Base-by-base conservation (phyloP, 37 sponge, comb jelly and placozoan genomes). In the Geodia barretti region DNA sequence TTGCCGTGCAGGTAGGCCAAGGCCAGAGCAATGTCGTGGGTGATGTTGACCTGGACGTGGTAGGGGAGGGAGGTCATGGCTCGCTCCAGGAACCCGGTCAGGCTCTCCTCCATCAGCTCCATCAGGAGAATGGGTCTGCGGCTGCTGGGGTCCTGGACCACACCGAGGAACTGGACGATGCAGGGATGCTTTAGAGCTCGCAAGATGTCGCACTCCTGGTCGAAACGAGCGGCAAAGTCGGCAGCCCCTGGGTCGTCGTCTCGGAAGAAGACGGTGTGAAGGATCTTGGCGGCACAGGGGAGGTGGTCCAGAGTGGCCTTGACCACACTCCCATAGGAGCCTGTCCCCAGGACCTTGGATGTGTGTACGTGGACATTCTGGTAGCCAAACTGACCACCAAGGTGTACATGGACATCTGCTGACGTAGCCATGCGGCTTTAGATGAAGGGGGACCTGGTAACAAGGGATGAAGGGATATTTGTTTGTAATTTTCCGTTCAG, bases 91-190 rank as follows among this genome's bases (percentile, higher is more conserved):
- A 84, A 47, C 33, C 75, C 62, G n/a, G 85, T 72, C 2, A 84
- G 64, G 34, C 62, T 60, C 78, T 84, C 85, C 29, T 69, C 58
- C 85, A 84, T 84, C 33, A 84, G 73, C 64, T 84, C 85, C 85
- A 84, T 84, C 33, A 84, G 78, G 21, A 84, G 77, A 21, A 77
- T 72, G 30, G 85, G 85, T 5, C 77, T 72, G 29, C 43, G 20
- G 11, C 60, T 84, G 40, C 71, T 37, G 3, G 30, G 68, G 72
- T 84, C 85, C 4, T 61, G 7, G 30, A 37, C 69, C 35, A 84
- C 72, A 25, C 85, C 85, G 9, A 84, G 73, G 0, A 84, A 43
- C 72, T 84, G 85, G 1, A 84, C 77, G 20, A 84, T 72, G 41
- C 77, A 78, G 40, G 85, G 85, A 35, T 84, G 85, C 17, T 78